A percentile compares a stretch with the other conserved stretches of the same genome.
These are phyloP conservation scores for Siniperca undulata DNA, from an alignment of 2,797 vertebrate genomes.

Conservation along the genomic window DNA sequence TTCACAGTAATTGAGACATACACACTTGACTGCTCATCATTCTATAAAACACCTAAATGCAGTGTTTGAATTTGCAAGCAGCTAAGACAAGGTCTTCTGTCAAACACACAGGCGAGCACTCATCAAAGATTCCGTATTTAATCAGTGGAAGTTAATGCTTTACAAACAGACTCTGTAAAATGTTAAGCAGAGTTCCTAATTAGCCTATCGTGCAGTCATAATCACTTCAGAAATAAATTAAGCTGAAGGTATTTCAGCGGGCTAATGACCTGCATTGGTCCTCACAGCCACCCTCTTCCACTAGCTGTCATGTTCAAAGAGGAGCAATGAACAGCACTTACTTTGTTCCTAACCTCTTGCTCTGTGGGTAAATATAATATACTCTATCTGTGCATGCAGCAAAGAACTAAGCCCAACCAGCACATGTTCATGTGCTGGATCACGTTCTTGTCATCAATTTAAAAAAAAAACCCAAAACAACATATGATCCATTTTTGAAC, in stretches of 20 bases:
- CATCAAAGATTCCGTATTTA: constrained; percentile 81
- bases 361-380: constrained; percentile 66
- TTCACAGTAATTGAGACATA: constrained; percentile 43
- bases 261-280: constrained; percentile 78
- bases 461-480: background rate
- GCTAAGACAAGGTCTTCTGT: constrained; percentile 51
- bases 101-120: constrained; percentile 58
- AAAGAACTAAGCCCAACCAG: constrained; percentile 8
- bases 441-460: background rate
- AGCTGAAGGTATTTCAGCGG: constrained; percentile 81
- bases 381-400: constrained; percentile 38
- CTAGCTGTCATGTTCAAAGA: constrained; percentile 64
- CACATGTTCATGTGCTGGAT: background rate
- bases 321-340: constrained; percentile 50
- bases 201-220: constrained; percentile 86
- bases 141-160: constrained; percentile 86
- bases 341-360: constrained; percentile 58
- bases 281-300: constrained; percentile 54
- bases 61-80: constrained; percentile 63
- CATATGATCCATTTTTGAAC: background rate
- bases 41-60: constrained; percentile 49
- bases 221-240: constrained; percentile 88
- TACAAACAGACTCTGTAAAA: constrained; percentile 86
- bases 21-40: constrained; percentile 47
- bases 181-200: constrained; percentile 87